Percentiles rank a stretch among this genome's conserved stretches.
Evolutionary conservation across 2,888 invertebrate species (phyloP).

Genomic region (Lasioglossum marginatum): DNA sequence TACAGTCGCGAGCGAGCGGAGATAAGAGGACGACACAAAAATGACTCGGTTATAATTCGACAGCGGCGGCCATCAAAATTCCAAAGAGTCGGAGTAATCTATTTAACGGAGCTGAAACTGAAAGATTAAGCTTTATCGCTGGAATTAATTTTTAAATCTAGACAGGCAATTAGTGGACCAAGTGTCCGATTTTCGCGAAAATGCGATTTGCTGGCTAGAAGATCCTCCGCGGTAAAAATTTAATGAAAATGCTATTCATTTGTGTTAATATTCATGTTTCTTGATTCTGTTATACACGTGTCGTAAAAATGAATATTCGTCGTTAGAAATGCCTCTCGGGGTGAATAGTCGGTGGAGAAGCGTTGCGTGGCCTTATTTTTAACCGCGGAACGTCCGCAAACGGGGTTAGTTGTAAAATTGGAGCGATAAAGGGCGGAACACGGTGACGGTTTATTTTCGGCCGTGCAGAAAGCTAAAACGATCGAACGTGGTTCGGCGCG

Average conservation of each 20-base stretch:
- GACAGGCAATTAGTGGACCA: neutral
- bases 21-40: neutral
- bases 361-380: conserved; percentile 17
- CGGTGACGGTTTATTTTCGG: conserved; percentile 65
- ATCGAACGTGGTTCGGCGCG: conserved; percentile 69
- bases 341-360: neutral
- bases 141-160: neutral
- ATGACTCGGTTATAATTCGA: neutral
- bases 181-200: neutral
- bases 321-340: neutral
- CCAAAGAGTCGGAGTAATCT: neutral
- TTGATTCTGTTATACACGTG: too few species aligned
- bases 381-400: neutral
- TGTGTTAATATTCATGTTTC: neutral
- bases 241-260: neutral
- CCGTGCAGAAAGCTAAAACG: conserved; percentile 68
- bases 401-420: conserved; percentile 35
- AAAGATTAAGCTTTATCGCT: neutral
- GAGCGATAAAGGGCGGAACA: conserved; percentile 30
- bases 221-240: too few species aligned
- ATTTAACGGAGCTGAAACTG: neutral
- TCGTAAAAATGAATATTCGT: too few species aligned
- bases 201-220: too few species aligned
- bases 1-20: neutral
- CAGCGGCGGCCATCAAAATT: neutral